A percentile compares a stretch with the other conserved stretches of the same genome.
These are phyloP conservation scores for Drosophila niveifrons DNA, from an alignment of 2,888 invertebrate genomes.

Conservation along the genomic window DNA sequence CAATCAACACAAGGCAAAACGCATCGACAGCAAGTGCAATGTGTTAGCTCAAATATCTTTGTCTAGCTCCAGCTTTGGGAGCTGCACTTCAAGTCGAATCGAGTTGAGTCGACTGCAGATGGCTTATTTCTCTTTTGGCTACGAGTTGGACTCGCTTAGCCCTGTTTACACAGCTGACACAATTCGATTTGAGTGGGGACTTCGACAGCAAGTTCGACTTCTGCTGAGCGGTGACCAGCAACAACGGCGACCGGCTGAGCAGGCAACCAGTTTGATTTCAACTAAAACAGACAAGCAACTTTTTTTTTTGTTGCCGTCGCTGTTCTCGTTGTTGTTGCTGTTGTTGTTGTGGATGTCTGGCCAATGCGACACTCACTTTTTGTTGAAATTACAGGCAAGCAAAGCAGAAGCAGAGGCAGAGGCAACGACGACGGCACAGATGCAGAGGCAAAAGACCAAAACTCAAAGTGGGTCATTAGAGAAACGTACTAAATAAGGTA, in stretches of 20 bases:
- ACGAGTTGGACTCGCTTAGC: slow-evolving; percentile 54
- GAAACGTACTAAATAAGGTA: slow-evolving; percentile 82
- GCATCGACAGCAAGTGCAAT: slow-evolving; percentile 56
- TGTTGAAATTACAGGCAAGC: slow-evolving; percentile 61
- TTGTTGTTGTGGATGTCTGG: slow-evolving; percentile 66
- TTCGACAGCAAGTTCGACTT: slow-evolving; percentile 58
- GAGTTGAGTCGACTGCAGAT: slow-evolving; percentile 1
- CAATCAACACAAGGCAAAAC: slow-evolving; percentile 48
- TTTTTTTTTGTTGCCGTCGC: slow-evolving; percentile 67
- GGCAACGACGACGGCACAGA: slow-evolving; percentile 11
- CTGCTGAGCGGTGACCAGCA: slow-evolving; percentile 55
- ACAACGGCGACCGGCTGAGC: slow-evolving; percentile 41
- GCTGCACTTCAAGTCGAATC: slow-evolving; percentile 11
- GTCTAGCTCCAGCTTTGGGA: slow-evolving; percentile 37
- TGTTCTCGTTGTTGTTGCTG: slow-evolving; percentile 31
- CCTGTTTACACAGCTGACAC: slow-evolving; percentile 80
- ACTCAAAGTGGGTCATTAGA: slow-evolving; percentile 80
- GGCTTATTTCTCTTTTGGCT: neutral
- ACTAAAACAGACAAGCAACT: slow-evolving; percentile 78
- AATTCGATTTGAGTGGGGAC: slow-evolving; percentile 43
- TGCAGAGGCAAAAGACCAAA: slow-evolving; percentile 58
- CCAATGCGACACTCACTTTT: slow-evolving; percentile 78
- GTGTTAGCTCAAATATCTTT: slow-evolving; percentile 29
- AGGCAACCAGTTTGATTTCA: slow-evolving; percentile 79
- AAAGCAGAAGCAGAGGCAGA: slow-evolving; percentile 4